phyloP scores from a whole-genome alignment of 2,888 invertebrate genomes.

The Hyppa rectilinea region DNA sequence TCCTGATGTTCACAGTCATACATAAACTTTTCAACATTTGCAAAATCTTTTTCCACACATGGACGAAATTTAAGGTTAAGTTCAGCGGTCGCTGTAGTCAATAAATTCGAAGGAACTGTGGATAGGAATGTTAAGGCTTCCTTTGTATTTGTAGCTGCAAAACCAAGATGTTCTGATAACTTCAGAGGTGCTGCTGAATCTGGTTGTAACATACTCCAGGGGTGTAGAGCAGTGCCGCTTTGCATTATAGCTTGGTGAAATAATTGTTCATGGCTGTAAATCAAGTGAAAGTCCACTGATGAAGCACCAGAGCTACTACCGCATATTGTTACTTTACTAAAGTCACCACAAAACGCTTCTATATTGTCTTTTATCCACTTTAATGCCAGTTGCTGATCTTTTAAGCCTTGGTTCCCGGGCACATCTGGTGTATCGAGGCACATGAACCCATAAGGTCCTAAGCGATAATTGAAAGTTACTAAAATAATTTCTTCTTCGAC shows the following conservation, averaged over 20 bases:
- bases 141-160: constrained; percentile 60
- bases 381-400: constrained; percentile 76
- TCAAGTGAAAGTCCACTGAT: constrained; percentile 74
- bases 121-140: constrained; percentile 75
- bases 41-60: constrained; percentile 73
- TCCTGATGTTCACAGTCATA: constrained; percentile 61
- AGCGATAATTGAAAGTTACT: constrained; percentile 50
- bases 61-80: constrained; percentile 62
- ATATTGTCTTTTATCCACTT: background rate
- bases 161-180: constrained; percentile 72
- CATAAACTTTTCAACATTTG: constrained; percentile 67
- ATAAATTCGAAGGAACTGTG: constrained; percentile 64
- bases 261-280: constrained; percentile 70
- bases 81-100: constrained; percentile 68
- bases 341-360: background rate
- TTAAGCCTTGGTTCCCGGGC: constrained; percentile 79
- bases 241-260: constrained; percentile 76
- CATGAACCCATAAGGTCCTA: constrained; percentile 80
- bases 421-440: constrained; percentile 74
- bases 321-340: constrained; percentile 72
- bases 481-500: constrained; percentile 57
- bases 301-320: constrained; percentile 77
- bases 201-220: constrained; percentile 63
- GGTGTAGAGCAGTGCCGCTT: constrained; percentile 70
- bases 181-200: constrained; percentile 67